phyloP scores from a whole-genome alignment of 2,113 vertebrate species.

The Actenoides hombroni region DNA sequence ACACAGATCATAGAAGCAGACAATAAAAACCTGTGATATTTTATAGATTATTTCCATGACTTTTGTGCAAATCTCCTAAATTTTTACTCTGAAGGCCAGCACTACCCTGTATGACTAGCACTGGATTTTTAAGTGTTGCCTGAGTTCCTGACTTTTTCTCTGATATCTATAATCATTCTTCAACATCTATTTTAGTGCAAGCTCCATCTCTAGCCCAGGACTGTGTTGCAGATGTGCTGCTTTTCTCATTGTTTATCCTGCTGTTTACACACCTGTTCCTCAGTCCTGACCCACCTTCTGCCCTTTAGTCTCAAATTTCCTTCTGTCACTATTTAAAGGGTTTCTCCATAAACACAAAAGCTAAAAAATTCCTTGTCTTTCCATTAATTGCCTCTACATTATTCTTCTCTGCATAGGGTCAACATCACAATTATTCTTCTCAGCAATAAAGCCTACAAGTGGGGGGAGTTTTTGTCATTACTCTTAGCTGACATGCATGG shows the following conservation, averaged over 20 bases:
- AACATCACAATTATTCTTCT: neutral
- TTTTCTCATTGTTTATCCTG: neutral
- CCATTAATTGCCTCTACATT: neutral
- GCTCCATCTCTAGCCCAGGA: neutral
- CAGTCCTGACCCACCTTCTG: neutral
- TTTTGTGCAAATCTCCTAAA: neutral
- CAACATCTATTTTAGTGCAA: neutral
- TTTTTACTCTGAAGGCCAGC: neutral
- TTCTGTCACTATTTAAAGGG: neutral
- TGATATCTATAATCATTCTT: rapidly evolving
- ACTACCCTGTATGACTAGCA: neutral
- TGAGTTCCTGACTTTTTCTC: neutral
- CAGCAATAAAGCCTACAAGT: neutral
- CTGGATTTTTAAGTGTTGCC: neutral
- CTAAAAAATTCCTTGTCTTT: neutral
- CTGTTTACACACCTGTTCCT: neutral
- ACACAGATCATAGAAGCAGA: neutral
- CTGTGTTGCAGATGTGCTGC: neutral
- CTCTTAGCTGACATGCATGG: neutral
- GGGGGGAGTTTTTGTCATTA: neutral
- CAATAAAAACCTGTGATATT: neutral
- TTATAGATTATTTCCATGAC: neutral
- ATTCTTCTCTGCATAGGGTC: neutral
- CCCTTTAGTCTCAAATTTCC: neutral
- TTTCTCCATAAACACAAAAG: neutral